Evolutionary conservation across 2,797 vertebrate species (phyloP).

Genomic region (Crenuchus spilurus): DNA sequence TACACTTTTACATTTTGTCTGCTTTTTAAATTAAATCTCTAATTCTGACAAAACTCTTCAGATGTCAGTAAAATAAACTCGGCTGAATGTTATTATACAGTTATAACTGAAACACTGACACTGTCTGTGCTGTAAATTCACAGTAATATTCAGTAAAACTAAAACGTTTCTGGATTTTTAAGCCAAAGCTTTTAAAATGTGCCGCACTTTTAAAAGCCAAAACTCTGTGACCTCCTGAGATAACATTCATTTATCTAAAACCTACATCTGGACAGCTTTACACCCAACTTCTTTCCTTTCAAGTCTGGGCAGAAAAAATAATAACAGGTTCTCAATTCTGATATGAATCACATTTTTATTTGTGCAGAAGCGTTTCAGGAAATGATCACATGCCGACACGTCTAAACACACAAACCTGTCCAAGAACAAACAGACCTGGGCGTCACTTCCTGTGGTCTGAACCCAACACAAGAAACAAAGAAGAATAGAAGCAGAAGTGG

Average conservation of each 20-base stretch:
- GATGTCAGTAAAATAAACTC: too few relatives aligned
- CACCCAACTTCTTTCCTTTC: not conserved
- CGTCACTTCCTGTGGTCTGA: not conserved
- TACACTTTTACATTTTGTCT: too few relatives aligned
- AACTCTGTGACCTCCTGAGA: not conserved
- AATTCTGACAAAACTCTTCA: too few relatives aligned
- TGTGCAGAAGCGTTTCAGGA: conserved; percentile 13
- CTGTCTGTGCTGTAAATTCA: too few relatives aligned
- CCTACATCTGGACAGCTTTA: not conserved
- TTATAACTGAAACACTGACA: too few relatives aligned
- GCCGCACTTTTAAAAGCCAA: not conserved
- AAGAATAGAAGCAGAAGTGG: not conserved
- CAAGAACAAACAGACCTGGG: not conserved
- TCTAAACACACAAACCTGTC: not conserved
- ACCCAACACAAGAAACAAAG: not conserved
- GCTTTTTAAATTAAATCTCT: too few relatives aligned
- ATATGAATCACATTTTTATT: not conserved
- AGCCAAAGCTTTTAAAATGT: too few relatives aligned
- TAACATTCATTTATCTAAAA: not conserved
- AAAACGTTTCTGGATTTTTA: too few relatives aligned
- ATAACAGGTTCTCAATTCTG: not conserved
- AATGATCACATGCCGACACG: conserved; percentile 14
- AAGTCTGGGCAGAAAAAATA: not conserved
- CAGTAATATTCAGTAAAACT: too few relatives aligned
- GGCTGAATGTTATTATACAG: too few relatives aligned